phyloP scores from a whole-genome alignment of 2,797 vertebrate species.

The Rhadinocentrus ornatus region DNA sequence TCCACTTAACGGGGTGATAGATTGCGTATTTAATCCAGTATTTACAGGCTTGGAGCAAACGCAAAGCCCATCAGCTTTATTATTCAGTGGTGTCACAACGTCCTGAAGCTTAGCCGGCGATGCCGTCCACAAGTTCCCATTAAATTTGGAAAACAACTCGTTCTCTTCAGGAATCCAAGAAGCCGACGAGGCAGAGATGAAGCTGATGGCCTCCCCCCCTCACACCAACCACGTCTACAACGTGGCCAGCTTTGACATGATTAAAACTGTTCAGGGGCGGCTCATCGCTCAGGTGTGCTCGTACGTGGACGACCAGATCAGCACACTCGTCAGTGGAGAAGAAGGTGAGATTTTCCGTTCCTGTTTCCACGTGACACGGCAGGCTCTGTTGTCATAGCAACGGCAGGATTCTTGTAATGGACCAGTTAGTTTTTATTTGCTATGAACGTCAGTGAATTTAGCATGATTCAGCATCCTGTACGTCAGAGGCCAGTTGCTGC shows the following conservation, averaged over 20 bases:
- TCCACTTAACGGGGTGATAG: slow-evolving; percentile 37
- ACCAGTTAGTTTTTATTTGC: no score
- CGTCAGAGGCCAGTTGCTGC: no score
- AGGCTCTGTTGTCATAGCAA: no score
- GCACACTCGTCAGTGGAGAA: slow-evolving; percentile 89
- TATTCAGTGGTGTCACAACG: slow-evolving; percentile 33
- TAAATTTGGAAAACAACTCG: background rate
- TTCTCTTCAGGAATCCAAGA: slow-evolving; percentile 86
- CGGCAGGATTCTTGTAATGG: no score
- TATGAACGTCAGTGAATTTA: no score
- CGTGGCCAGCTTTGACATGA: slow-evolving; percentile 87
- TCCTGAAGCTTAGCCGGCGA: background rate
- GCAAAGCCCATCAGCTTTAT: slow-evolving; percentile 39
- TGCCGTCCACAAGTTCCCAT: background rate
- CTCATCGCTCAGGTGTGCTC: slow-evolving; percentile 90
- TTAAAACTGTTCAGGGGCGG: slow-evolving; percentile 87
- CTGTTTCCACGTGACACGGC: no score
- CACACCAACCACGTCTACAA: slow-evolving; percentile 86
- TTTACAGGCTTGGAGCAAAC: slow-evolving; percentile 39
- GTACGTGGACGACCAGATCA: slow-evolving; percentile 90
- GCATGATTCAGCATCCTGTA: no score
- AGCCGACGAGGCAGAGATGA: slow-evolving; percentile 90
- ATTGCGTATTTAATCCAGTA: slow-evolving; percentile 36
- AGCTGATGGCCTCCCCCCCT: slow-evolving; percentile 90
- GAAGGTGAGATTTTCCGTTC: slow-evolving; percentile 83